A percentile compares a stretch with the other conserved stretches of the same genome.
These are phyloP conservation scores for Cochlearius cochlearius DNA, from an alignment of 2,113 vertebrate species.

Conservation along the genomic window DNA sequence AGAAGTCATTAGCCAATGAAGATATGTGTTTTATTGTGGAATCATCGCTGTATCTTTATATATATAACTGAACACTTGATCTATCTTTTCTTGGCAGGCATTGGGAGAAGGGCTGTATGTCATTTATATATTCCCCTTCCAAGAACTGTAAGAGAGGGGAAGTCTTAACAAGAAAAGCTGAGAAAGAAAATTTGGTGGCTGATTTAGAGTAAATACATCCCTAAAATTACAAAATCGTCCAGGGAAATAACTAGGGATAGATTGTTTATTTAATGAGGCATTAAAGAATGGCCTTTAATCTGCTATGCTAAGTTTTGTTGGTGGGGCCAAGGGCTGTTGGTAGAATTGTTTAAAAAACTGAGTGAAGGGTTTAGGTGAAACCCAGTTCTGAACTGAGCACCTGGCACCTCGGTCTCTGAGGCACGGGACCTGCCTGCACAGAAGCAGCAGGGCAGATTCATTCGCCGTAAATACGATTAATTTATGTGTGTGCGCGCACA, in stretches of 20 bases:
- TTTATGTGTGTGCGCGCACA: no score
- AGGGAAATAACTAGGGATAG: not conserved
- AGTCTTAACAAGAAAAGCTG: not conserved
- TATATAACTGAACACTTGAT: not conserved
- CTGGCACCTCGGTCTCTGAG: not conserved
- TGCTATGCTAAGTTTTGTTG: not conserved
- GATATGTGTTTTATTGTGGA: not conserved
- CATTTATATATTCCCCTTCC: not conserved
- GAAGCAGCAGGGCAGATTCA: not conserved
- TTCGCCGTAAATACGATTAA: not conserved
- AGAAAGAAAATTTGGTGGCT: not conserved
- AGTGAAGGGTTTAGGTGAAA: not conserved
- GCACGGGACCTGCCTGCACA: not conserved
- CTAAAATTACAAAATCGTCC: not conserved
- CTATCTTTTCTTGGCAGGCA: not conserved
- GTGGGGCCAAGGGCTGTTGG: not conserved
- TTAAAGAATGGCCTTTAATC: not conserved
- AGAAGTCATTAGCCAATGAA: slow-evolving; percentile 4
- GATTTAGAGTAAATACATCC: not conserved
- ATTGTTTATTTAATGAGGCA: not conserved
- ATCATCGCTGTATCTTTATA: not conserved
- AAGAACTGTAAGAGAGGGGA: not conserved
- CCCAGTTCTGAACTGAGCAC: not conserved
- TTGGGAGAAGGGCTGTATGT: not conserved
- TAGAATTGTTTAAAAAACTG: not conserved